Evolutionary conservation across 1,140 invertebrate genomes (phyloP).

Genomic region (Homalodisca vitripennis): DNA sequence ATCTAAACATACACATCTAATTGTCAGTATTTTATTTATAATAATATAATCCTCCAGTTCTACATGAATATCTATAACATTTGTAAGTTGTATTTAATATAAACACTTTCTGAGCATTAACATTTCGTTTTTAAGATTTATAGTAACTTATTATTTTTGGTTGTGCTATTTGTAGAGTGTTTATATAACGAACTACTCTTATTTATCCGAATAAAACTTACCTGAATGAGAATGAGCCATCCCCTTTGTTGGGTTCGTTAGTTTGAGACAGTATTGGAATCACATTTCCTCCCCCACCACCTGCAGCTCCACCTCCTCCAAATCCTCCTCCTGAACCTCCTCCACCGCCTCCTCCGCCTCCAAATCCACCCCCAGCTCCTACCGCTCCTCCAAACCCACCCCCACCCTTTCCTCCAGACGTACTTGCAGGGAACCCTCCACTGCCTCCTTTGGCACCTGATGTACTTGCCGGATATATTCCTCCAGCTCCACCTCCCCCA

Average conservation of each 20-base stretch:
- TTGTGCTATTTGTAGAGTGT: too few species aligned
- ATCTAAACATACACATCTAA: too few species aligned
- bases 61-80: too few species aligned
- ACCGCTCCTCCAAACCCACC: constrained; percentile 10
- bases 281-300: constrained; percentile 29
- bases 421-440: too few species aligned
- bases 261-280: constrained; percentile 40
- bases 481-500: constrained; percentile 10
- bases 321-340: constrained; percentile 3
- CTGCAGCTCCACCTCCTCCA: constrained; percentile 15
- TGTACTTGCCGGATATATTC: background rate
- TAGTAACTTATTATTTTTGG: too few species aligned
- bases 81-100: too few species aligned
- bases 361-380: background rate
- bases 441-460: background rate
- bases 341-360: constrained; percentile 28
- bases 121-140: too few species aligned
- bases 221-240: constrained; percentile 42
- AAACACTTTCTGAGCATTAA: too few species aligned
- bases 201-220: too few species aligned
- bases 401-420: constrained; percentile 7
- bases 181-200: too few species aligned
- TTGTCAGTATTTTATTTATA: too few species aligned
- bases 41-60: too few species aligned
- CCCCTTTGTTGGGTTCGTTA: constrained; percentile 40